Evolutionary conservation across 2,797 vertebrate species (phyloP).

Genomic region (Channallabes apus): DNA sequence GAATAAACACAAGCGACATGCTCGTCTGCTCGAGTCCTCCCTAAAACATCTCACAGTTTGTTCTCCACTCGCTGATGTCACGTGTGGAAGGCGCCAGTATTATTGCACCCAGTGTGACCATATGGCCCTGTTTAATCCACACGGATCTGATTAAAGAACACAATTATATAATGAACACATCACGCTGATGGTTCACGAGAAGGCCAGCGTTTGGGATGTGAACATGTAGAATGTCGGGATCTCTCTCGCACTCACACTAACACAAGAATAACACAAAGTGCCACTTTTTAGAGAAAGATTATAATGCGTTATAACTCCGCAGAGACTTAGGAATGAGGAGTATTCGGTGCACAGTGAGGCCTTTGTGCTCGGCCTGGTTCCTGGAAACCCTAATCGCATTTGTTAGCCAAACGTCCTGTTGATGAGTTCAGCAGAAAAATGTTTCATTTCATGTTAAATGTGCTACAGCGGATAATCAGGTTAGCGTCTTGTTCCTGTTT

Average conservation of each 20-base stretch:
- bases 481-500: constrained; percentile 36
- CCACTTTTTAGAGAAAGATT: neutral
- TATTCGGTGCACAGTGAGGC: neutral
- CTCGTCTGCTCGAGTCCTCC: neutral
- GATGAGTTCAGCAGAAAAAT: constrained; percentile 44
- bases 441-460: constrained; percentile 39
- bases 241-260: neutral
- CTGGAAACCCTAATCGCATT: constrained; percentile 44
- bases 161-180: constrained; percentile 13
- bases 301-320: neutral
- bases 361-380: constrained; percentile 20
- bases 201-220: constrained; percentile 10
- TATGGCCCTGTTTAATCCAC: constrained; percentile 42
- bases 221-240: neutral
- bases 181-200: constrained; percentile 16
- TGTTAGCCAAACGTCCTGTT: constrained; percentile 41
- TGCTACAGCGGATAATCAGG: constrained; percentile 36
- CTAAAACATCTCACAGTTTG: neutral
- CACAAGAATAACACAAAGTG: neutral
- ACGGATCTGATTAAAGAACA: constrained; percentile 15
- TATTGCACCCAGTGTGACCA: constrained; percentile 19
- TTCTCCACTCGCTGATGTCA: neutral
- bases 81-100: constrained; percentile 16
- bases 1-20: neutral
- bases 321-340: neutral